Conservation (phyloP, 2,888 invertebrate species). For the Zeuzera pyrina region DNA sequence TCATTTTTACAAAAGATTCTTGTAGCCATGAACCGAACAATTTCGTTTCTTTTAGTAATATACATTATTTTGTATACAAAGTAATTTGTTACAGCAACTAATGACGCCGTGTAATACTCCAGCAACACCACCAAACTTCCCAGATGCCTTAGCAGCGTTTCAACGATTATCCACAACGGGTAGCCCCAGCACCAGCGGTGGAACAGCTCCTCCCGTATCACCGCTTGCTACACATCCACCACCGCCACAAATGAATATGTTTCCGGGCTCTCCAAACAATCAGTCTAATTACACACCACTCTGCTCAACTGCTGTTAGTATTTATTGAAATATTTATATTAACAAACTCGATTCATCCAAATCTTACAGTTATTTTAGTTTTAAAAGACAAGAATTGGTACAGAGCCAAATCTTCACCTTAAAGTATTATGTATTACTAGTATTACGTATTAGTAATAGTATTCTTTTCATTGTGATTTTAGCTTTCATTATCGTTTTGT, state of each 20-base stretch:
- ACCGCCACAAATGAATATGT: constrained; percentile 42
- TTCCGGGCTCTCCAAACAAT: constrained; percentile 45
- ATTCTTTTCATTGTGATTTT: too few relatives aligned
- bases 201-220: constrained; percentile 48
- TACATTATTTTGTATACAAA: too few relatives aligned
- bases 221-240: constrained; percentile 61
- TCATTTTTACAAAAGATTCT: too few relatives aligned
- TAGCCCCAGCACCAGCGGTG: constrained; percentile 47
- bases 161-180: constrained; percentile 87
- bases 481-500: too few relatives aligned
- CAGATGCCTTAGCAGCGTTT: constrained; percentile 90
- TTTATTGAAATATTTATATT: constrained; percentile 1
- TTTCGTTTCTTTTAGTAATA: too few relatives aligned
- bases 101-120: constrained; percentile 96
- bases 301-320: constrained; percentile 64
- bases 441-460: too few relatives aligned
- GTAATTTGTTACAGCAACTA: constrained; percentile 77
- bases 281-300: constrained; percentile 55
- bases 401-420: too few relatives aligned
- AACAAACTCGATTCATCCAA: too few relatives aligned
- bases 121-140: constrained; percentile 95
- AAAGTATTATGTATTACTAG: too few relatives aligned
- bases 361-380: too few relatives aligned
- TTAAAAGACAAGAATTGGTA: too few relatives aligned
- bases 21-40: too few relatives aligned